Percentiles rank a stretch among this genome's conserved stretches.
Conservation (phyloP, 1,140 invertebrate species). For the Diprion similis region DNA sequence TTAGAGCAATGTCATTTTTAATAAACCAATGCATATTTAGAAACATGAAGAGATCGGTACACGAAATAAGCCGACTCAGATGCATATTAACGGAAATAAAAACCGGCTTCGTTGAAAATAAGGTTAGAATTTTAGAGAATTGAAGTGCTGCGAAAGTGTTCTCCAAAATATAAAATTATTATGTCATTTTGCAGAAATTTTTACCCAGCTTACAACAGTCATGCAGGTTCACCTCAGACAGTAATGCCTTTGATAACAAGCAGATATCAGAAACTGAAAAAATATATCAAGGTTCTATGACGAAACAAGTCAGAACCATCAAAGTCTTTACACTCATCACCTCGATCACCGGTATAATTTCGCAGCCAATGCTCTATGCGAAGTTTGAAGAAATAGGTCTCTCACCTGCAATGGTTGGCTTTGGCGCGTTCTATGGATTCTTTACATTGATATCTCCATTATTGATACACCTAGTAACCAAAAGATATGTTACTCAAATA, state of each 20-base stretch:
- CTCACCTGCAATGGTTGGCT: constrained; percentile 63
- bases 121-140: constrained; percentile 33
- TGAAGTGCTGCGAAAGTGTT: background rate
- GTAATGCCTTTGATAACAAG: background rate
- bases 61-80: constrained; percentile 20
- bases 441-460: constrained; percentile 85
- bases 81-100: constrained; percentile 10
- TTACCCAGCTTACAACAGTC: background rate
- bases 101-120: constrained; percentile 10
- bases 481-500: constrained; percentile 84
- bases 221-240: constrained; percentile 10
- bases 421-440: constrained; percentile 74
- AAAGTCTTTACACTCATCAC: constrained; percentile 85
- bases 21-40: constrained; percentile 17
- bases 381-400: constrained; percentile 65
- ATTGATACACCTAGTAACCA: constrained; percentile 81
- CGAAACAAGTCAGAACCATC: constrained; percentile 71
- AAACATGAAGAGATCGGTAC: constrained; percentile 17
- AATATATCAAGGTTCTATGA: constrained; percentile 72
- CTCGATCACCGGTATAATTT: constrained; percentile 70
- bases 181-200: background rate
- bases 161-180: background rate
- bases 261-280: constrained; percentile 30
- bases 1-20: constrained; percentile 28
- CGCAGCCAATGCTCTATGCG: constrained; percentile 76